These are phyloP conservation scores for Helarctos malayanus DNA, from an alignment of 2,797 vertebrate genomes.

Conservation along the genomic window DNA sequence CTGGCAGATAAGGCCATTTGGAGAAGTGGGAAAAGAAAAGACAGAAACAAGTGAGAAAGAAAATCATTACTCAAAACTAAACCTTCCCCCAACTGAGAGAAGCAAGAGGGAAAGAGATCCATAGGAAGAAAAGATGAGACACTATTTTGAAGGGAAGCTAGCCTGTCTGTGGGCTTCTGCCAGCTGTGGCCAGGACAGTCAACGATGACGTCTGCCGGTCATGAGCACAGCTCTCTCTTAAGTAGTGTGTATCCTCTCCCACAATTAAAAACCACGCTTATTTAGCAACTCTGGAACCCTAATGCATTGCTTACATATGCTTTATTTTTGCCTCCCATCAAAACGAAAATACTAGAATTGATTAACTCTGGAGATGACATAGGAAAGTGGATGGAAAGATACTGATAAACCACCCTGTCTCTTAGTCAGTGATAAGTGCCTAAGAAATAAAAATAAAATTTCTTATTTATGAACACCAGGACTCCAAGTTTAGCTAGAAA, in stretches of 20 bases:
- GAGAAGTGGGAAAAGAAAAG: constrained; percentile 74
- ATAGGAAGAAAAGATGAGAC: constrained; percentile 56
- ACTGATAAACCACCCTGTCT: not conserved
- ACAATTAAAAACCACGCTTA: fast-evolving
- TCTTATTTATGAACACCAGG: not conserved
- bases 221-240: not conserved
- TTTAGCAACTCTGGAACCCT: not conserved
- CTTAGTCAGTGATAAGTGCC: not conserved
- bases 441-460: not conserved
- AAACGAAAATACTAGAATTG: constrained; percentile 48
- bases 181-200: not conserved
- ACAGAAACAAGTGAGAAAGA: constrained; percentile 73
- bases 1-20: constrained; percentile 89
- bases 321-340: not conserved
- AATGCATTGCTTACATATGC: not conserved
- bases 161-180: not conserved
- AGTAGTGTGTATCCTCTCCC: fast-evolving
- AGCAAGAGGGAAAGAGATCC: constrained; percentile 58
- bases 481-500: constrained; percentile 22
- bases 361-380: not conserved
- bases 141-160: constrained; percentile 25
- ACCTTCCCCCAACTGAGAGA: constrained; percentile 46
- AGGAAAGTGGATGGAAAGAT: not conserved
- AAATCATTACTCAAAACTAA: constrained; percentile 71
- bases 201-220: constrained; percentile 5